A percentile compares a stretch with the other conserved stretches of the same genome.
These are phyloP conservation scores for Nothobranchius kuhntae DNA, from an alignment of 2,113 vertebrate genomes.

Conservation along the genomic window DNA sequence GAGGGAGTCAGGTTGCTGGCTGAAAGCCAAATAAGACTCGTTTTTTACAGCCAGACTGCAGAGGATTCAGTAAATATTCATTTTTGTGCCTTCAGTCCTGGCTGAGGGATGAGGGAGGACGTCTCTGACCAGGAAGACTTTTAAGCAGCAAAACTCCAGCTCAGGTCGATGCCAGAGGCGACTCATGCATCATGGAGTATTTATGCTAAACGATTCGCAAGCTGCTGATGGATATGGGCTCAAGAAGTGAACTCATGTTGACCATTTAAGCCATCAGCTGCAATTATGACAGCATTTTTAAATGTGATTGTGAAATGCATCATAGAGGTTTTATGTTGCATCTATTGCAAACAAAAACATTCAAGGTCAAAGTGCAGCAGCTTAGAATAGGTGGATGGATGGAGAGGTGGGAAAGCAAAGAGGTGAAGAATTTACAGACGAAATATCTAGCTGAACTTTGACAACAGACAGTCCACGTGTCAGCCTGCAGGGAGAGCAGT, in stretches of 20 bases:
- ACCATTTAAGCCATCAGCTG: no score
- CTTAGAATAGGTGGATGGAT: not conserved
- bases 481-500: constrained; percentile 12
- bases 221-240: no score
- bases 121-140: constrained; percentile 20
- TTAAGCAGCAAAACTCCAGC: constrained; percentile 25
- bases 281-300: no score
- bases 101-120: constrained; percentile 10
- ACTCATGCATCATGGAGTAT: constrained; percentile 2
- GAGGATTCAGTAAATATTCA: constrained; percentile 38
- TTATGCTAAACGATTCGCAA: constrained; percentile 1
- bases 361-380: not conserved
- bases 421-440: not conserved
- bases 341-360: no score
- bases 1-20: constrained; percentile 52
- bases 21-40: constrained; percentile 35
- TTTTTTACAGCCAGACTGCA: constrained; percentile 37
- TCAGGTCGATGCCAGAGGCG: constrained; percentile 39
- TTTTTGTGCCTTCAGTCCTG: constrained; percentile 23
- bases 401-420: not conserved
- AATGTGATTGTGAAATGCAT: no score
- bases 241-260: no score
- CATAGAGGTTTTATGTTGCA: no score
- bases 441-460: constrained; percentile 4
- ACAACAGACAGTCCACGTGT: not conserved